Evolutionary conservation across 2,888 invertebrate species (phyloP), one percentile per base, ranked within the genome.

Genomic region (Chalcosyrphus nemorum): DNA sequence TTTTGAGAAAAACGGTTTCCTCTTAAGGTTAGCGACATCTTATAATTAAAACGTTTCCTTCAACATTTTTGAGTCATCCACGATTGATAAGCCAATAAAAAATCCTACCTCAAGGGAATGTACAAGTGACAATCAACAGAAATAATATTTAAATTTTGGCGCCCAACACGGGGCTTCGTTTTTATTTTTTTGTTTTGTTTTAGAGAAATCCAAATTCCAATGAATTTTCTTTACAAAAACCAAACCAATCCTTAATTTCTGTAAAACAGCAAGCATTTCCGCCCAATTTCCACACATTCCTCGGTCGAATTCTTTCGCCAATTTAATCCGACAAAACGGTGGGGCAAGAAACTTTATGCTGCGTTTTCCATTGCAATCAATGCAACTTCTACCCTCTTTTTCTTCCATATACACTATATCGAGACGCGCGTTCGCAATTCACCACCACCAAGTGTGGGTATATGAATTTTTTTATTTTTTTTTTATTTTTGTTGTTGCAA

Each of bases 231-330:
- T 32, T 32, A 11, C 7, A 32, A 32, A 15, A 27, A 27, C 5
- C 11, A 41, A 43, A 27, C 4, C 15, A 63, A 32, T 21, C 11
- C 21, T 4, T 11, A 29, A 4, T 24, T 27, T 50, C 41, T 50
- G 57, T 52, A 13, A 32, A 65, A 52, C 32, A 9, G 11, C 24
- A 7, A 56, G 57, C 57, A 72, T 81, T 76, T 81, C 76, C 81
- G 76, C 76, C 81, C 63, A 70, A 81, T 76, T 80, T 81, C 45
- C 56, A 70, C 56, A 70, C 68, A 81, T 75, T 70, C 76, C 76
- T 27, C 35, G 43, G 24, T 63, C 27, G 35, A 65, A 65, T 76
- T 76, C 56, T 29, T 76, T 59, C 11, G 57, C 57, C 63, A 65
- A 65, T 57, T 63, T 50, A 50, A 50, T 13, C 13, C 50, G 27